phyloP scores from a whole-genome alignment of 1,140 invertebrate species.

The Diachasmimorpha longicaudata region DNA sequence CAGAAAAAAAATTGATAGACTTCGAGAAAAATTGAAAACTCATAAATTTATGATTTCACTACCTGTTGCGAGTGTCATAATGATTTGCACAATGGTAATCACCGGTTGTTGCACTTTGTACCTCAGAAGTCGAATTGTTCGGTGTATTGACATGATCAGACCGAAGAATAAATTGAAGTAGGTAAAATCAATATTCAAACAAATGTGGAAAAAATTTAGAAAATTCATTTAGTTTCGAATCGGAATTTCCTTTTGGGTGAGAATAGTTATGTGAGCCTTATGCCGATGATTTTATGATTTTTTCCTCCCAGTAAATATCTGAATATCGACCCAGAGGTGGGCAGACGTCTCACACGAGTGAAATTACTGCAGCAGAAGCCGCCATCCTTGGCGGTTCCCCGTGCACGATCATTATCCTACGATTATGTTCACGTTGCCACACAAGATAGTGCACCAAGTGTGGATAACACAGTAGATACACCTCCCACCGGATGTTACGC shows the following conservation, averaged over 20 bases:
- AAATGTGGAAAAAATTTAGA: too few relatives aligned
- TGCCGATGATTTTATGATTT: too few relatives aligned
- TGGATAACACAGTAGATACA: conserved; percentile 33
- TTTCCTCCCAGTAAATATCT: not conserved
- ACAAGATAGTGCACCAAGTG: conserved; percentile 37
- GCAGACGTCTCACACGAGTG: not conserved
- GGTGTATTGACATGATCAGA: conserved; percentile 32
- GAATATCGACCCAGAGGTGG: conserved; percentile 3
- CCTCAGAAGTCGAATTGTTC: conserved; percentile 38
- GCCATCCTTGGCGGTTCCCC: not conserved
- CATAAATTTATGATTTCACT: conserved; percentile 21
- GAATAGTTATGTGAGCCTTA: too few relatives aligned
- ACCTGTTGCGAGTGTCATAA: conserved; percentile 1
- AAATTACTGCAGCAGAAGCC: conserved; percentile 3
- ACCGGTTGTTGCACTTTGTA: conserved; percentile 49
- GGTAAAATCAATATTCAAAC: conserved; percentile 25
- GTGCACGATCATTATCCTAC: conserved; percentile 12
- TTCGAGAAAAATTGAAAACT: not conserved
- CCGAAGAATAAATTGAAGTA: conserved; percentile 21
- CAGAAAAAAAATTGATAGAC: not conserved
- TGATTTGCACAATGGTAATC: conserved; percentile 31
- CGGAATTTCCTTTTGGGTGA: too few relatives aligned
- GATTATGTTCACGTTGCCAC: conserved; percentile 1
- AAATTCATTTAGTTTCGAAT: too few relatives aligned
- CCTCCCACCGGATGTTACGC: conserved; percentile 42